Evolutionary conservation across 2,888 invertebrate species (phyloP), one percentile per base, ranked within the genome.

Genomic region (Spilarctia lutea): DNA sequence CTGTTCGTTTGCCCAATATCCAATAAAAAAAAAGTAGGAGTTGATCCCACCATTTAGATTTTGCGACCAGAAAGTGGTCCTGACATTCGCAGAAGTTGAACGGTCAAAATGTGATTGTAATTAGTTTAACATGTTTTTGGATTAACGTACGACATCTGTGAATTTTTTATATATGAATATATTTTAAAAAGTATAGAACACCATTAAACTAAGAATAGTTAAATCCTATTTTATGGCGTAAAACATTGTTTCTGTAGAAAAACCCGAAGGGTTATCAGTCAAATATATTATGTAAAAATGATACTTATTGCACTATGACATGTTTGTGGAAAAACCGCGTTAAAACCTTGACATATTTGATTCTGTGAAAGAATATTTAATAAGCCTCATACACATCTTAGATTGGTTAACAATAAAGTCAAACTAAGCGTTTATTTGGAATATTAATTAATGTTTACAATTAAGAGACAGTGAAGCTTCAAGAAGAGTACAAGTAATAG

Each of bases 291-390:
- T 30, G 30, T 63, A 30, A 27, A 63, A 63, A 63, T 63, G 6
- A 16, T 30, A 30, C 63, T 30, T 30, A 63, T 27, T 13, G 27
- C 27, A 27, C 30, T 30, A 2, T 30, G 18, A 63, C 63, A 63
- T 30, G 63, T 63, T 63, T 63, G 16, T 30, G 63, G 30, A 30
- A 63, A 63, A 63, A 30, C 63, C 63, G 30, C 63, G 6, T 3
- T 63, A 18, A 30, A 63, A 18, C 30, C 63, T 30, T 63, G 63
- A 30, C 30, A 63, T 63, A 60, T 60, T 60, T 16, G 27, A 60
- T 60, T 27, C 60, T 60, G 60, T 60, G 60, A 60, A n/a, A 60
- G 60, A 56, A 56, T n/a, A 27, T 60, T 27, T 27, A 60, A 60
- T 60, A 13, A 1, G 4, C 6, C 0, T 56, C 3, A n/a, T 11